Conservation (phyloP, 1,140 invertebrate species). For the Cotesia chilonis region DNA sequence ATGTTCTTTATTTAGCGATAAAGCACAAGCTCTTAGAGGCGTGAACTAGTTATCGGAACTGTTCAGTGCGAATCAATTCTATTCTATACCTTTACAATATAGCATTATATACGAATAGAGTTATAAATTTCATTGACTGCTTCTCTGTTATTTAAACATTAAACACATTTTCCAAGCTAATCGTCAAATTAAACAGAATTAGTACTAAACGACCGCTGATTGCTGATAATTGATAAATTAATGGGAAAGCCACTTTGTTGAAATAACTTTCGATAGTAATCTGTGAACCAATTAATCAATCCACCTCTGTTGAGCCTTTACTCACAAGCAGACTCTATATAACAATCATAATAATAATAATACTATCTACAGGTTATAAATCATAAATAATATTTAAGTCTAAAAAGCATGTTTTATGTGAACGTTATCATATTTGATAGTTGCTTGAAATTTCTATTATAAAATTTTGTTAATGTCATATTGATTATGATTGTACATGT, state of each 20-base stretch:
- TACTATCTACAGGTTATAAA: too few species aligned
- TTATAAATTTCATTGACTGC: too few species aligned
- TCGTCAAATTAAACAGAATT: not conserved
- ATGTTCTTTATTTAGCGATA: too few species aligned
- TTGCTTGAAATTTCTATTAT: slow-evolving; percentile 1
- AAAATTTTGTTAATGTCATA: slow-evolving; percentile 2
- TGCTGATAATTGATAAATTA: not conserved
- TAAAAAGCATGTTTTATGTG: not conserved
- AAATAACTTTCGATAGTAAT: slow-evolving; percentile 8
- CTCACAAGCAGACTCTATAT: too few species aligned
- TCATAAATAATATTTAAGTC: too few species aligned
- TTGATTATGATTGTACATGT: not conserved
- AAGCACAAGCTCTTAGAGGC: too few species aligned
- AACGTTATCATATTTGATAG: not conserved
- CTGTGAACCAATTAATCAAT: slow-evolving; percentile 11
- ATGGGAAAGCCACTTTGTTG: slow-evolving; percentile 4
- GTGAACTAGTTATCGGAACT: too few species aligned
- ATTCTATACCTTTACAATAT: too few species aligned
- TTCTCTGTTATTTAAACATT: not conserved
- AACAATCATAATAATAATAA: too few species aligned
- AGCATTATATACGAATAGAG: not conserved
- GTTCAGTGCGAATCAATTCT: too few species aligned
- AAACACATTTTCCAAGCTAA: not conserved
- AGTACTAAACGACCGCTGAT: not conserved
- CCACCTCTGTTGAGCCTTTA: not conserved